phyloP scores from a whole-genome alignment of 2,888 invertebrate genomes.

The Apocheima hispidaria region DNA sequence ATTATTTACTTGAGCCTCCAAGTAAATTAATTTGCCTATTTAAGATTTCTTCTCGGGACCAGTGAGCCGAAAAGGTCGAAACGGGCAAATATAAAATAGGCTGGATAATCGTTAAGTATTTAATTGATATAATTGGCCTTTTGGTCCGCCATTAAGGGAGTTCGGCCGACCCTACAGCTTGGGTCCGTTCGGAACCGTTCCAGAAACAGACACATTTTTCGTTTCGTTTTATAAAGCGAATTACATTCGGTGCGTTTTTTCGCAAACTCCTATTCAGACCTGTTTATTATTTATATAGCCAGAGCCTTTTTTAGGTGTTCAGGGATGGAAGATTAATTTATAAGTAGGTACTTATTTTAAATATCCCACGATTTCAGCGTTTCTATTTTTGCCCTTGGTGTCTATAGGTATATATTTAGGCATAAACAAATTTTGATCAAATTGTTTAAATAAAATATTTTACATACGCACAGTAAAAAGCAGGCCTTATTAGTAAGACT shows the following conservation, averaged over 20 bases:
- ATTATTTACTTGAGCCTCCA: slow-evolving; percentile 28
- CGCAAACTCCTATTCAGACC: slow-evolving; percentile 68
- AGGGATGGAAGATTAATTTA: slow-evolving; percentile 59
- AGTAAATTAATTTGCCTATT: slow-evolving; percentile 23
- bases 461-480: too few species aligned
- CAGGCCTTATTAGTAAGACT: too few species aligned
- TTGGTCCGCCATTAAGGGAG: slow-evolving; percentile 74
- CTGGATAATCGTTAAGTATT: slow-evolving; percentile 71
- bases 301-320: slow-evolving; percentile 68
- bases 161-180: slow-evolving; percentile 56
- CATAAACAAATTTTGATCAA: too few species aligned
- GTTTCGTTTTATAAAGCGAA: slow-evolving; percentile 62
- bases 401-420: background rate
- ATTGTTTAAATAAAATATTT: background rate
- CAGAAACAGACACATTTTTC: slow-evolving; percentile 69
- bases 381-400: background rate
- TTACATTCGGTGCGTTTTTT: slow-evolving; percentile 69
- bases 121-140: slow-evolving; percentile 83
- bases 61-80: slow-evolving; percentile 26
- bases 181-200: slow-evolving; percentile 58
- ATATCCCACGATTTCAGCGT: background rate
- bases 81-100: slow-evolving; percentile 38
- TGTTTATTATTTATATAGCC: slow-evolving; percentile 73
- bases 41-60: slow-evolving; percentile 18
- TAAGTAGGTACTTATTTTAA: slow-evolving; percentile 28